Evolutionary conservation across 2,888 invertebrate genomes (phyloP), one percentile per base, ranked within the genome.

Genomic region (Drosophila buzzatii): DNA sequence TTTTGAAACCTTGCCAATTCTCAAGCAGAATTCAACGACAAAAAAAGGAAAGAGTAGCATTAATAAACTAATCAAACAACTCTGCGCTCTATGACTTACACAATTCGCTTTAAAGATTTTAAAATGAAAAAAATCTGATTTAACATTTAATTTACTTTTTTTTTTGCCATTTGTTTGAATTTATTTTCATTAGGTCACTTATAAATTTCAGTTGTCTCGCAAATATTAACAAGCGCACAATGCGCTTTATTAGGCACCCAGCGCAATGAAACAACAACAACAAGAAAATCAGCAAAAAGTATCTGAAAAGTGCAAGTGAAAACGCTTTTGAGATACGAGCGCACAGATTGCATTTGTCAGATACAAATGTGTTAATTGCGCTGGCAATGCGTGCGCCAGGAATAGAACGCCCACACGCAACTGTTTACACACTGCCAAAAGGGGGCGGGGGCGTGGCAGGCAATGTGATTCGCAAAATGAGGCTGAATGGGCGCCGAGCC

Each of bases 311-410:
- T 56, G 60, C 62, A 70, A 71, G 68, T 73, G 60, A 66, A 33
- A 14, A 41, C 53, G 53, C 37, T 56, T 66, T 58, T 67, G 70
- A 85, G 90, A 90, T 88, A 80, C 73, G 68, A 52, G 72, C 42
- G 31, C 67, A 61, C 89, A 86, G 59, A 78, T 83, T 84, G 76
- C 89, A 86, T 89, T 90, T 90, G 85, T 90, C 85, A 85, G 85
- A 85, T 90, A 89, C 90, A 85, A 90, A 85, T 90, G 85, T 85
- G 85, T 85, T 85, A 85, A 85, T 85, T 85, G 90, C 88, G 67
- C 64, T 77, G 81, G 57, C 80, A 39, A 62, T 89, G 90, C 87
- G 84, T 89, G 84, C 56, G 72, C 87, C 90, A 85, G 89, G 90
- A 90, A 85, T 90, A 85, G 90, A 90, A 80, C 89, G 81, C 90